Evolutionary conservation across 2,113 vertebrate species (phyloP), one percentile per base, ranked within the genome.

Genomic region (Austrofundulus limnaeus): DNA sequence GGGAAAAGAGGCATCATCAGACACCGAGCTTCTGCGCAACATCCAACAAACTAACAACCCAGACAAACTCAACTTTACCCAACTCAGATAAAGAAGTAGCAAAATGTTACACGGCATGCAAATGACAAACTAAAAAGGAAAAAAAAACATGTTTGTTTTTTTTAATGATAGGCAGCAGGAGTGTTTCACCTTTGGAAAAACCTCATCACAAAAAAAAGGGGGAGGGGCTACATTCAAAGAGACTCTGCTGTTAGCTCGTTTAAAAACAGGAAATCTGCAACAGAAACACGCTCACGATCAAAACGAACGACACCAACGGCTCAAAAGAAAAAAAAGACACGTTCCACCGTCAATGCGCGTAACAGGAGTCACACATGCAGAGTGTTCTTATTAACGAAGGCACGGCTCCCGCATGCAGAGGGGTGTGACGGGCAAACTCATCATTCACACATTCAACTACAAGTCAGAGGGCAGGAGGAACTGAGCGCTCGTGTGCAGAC

Each of bases 31-130:
- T 41, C 65, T 38, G 31, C 48, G 72, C 61, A 38, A 57, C 50
- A 66, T 38, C 48, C 24, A 28, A 42, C 69, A 58, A 15, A 21
- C 43, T 59, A 23, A 54, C 42, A 54, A 54, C 68, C 60, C 61
- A 54, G 50, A 71, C 62, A 56, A 56, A 61, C 20, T 78, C 74
- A 2, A 15, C 10, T 9, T n/a, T 45, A n/a, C 19, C 11, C 11
- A 46, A 46, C 11, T 80, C 59, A 75, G 78, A 81, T 87, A 85
- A 87, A 87, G 66, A 86, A 85, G 79, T 85, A 88, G 87, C 84
- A 89, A 88, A 89, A 88, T 87, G 85, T 90, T 80, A 83, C 59
- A 72, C 65, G 53, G 77, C 89, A 91, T 91, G 89, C 89, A 88
- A 83, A 90, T 88, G 86, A 80, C 61, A 77, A 90, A 86, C 75